These are phyloP conservation scores for Acipenser ruthenus DNA, from an alignment of 2,797 vertebrate genomes.

Conservation along the genomic window DNA sequence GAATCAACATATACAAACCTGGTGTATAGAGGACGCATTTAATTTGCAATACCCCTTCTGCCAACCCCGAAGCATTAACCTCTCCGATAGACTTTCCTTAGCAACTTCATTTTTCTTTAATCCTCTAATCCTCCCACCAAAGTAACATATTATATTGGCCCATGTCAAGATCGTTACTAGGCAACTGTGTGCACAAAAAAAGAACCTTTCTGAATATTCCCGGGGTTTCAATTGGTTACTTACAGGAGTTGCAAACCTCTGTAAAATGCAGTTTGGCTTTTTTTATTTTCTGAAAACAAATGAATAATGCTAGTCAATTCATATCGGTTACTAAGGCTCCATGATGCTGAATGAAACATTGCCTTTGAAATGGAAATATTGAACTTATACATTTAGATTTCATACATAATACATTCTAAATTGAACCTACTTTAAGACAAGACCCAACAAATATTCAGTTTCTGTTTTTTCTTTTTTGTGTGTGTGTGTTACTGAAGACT, in stretches of 20 bases:
- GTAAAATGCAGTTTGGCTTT: neutral
- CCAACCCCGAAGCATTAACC: no score
- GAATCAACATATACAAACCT: no score
- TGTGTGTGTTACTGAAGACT: neutral
- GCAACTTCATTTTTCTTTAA: no score
- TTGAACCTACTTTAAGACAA: neutral
- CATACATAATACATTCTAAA: neutral
- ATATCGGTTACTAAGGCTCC: neutral
- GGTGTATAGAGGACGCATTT: no score
- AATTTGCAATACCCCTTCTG: no score
- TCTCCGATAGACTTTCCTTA: no score
- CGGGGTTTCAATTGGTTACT: neutral
- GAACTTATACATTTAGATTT: neutral
- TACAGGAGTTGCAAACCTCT: neutral
- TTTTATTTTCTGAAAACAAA: neutral
- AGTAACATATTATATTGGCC: no score
- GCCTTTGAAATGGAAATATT: conserved; percentile 1
- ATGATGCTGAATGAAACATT: neutral
- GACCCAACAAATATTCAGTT: neutral
- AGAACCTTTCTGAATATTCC: neutral
- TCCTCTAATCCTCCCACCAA: no score
- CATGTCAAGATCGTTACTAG: neutral
- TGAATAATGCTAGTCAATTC: neutral
- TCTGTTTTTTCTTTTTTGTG: neutral
- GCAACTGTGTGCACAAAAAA: neutral